phyloP scores from a whole-genome alignment of 2,888 invertebrate species.

The Lycaena phlaeas region DNA sequence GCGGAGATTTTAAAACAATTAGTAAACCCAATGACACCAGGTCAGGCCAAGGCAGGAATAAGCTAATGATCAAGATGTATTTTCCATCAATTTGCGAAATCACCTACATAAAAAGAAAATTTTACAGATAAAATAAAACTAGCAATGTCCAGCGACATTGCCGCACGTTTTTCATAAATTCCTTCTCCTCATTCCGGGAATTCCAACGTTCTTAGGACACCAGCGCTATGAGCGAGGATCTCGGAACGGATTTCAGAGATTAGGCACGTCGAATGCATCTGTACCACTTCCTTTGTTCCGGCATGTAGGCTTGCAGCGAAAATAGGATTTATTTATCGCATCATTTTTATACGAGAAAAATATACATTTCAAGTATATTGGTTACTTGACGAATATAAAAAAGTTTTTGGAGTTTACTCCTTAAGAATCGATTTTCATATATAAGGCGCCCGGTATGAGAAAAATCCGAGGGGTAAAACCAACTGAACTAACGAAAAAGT shows the following conservation, averaged over 20 bases:
- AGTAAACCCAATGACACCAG: too few species aligned
- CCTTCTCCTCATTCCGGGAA: slow-evolving; percentile 18
- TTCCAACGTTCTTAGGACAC: slow-evolving; percentile 18
- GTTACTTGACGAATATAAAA: too few species aligned
- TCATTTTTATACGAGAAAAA: background rate
- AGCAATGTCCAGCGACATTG: slow-evolving; percentile 15
- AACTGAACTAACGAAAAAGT: too few species aligned
- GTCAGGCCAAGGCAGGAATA: too few species aligned
- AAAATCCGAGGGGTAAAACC: too few species aligned
- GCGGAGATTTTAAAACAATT: too few species aligned
- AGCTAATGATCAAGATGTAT: background rate
- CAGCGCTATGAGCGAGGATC: slow-evolving; percentile 19
- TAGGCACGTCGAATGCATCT: slow-evolving; percentile 53
- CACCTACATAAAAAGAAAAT: too few species aligned
- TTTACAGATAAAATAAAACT: too few species aligned
- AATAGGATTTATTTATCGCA: slow-evolving; percentile 8
- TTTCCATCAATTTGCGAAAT: too few species aligned
- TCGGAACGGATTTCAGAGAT: slow-evolving; percentile 46
- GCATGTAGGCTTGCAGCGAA: slow-evolving; percentile 14
- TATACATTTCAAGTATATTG: background rate
- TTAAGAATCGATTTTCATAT: too few species aligned
- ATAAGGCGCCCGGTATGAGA: too few species aligned
- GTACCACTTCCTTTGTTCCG: slow-evolving; percentile 33
- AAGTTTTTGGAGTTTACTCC: too few species aligned
- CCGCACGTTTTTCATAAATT: slow-evolving; percentile 22